Percentiles rank a stretch among this genome's conserved stretches.
Conservation (phyloP, 2,113 vertebrate species). For the Ailurus styani region DNA sequence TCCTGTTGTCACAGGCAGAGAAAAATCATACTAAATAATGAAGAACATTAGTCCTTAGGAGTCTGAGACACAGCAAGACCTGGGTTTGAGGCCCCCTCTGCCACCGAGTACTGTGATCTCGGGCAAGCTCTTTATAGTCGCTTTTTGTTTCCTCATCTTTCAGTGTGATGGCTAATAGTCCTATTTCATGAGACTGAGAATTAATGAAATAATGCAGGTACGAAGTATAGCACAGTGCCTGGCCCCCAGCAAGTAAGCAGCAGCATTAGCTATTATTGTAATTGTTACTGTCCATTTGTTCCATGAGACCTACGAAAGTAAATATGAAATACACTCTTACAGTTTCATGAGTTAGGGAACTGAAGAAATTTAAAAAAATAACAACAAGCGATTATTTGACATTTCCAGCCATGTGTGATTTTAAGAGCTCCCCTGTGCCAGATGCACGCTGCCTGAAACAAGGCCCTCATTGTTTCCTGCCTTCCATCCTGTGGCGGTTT, state of each 20-base stretch:
- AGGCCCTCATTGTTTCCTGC: not conserved
- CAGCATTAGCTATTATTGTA: not conserved
- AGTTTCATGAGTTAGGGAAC: not conserved
- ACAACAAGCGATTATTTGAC: not conserved
- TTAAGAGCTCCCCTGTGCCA: not conserved
- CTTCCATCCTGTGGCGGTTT: not conserved
- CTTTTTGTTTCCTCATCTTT: not conserved
- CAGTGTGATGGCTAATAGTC: not conserved
- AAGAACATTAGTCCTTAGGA: not conserved
- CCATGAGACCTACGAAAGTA: not conserved
- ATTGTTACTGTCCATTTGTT: not conserved
- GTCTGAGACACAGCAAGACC: not conserved
- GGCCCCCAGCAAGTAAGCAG: not conserved
- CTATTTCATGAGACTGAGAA: not conserved
- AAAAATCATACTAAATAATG: slow-evolving; percentile 3
- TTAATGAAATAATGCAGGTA: not conserved
- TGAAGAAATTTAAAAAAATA: not conserved
- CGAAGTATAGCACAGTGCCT: not conserved
- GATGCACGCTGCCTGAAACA: not conserved
- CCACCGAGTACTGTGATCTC: not conserved
- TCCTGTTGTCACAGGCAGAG: slow-evolving; percentile 11
- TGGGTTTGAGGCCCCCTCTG: not conserved
- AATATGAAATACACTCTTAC: not conserved
- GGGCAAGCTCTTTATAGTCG: not conserved
- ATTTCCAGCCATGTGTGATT: not conserved